These are phyloP conservation scores for Subacronicta megacephala DNA, from an alignment of 2,888 invertebrate genomes.

Conservation along the genomic window DNA sequence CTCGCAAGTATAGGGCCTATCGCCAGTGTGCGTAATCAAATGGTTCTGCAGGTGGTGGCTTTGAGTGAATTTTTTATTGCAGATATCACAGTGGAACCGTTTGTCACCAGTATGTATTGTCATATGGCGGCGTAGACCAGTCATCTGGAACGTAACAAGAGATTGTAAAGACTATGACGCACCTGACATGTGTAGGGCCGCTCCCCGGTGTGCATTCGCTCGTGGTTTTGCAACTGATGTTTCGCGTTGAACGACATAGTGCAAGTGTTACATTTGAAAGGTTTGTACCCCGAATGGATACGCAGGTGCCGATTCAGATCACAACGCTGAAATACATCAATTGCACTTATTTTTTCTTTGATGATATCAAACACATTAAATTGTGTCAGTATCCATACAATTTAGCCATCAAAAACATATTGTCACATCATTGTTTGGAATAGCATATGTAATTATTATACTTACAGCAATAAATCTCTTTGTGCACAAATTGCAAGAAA, in stretches of 20 bases:
- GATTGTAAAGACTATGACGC: constrained; percentile 52
- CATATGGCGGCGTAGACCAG: constrained; percentile 74
- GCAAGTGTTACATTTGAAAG: constrained; percentile 84
- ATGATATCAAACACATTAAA: constrained; percentile 18
- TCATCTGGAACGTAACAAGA: constrained; percentile 68
- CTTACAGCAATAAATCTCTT: constrained; percentile 87
- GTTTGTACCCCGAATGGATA: constrained; percentile 88
- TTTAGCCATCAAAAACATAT: background rate
- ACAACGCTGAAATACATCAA: constrained; percentile 82
- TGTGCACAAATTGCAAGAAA: constrained; percentile 80
- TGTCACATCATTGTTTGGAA: background rate
- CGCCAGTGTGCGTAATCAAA: constrained; percentile 74
- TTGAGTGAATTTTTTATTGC: constrained; percentile 75
- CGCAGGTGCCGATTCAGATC: constrained; percentile 87
- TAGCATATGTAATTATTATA: constrained; percentile 50
- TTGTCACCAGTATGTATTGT: constrained; percentile 75
- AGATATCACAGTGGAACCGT: constrained; percentile 72
- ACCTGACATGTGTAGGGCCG: constrained; percentile 86
- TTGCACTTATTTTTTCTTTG: constrained; percentile 53
- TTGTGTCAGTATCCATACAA: constrained; percentile 1
- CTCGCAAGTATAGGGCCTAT: constrained; percentile 75
- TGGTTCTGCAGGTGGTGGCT: constrained; percentile 77
- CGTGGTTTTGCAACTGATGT: constrained; percentile 88
- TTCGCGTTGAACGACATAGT: constrained; percentile 88
- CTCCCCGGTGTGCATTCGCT: constrained; percentile 88